phyloP scores from a whole-genome alignment of 2,888 invertebrate genomes.

The Lathronympha strigana region DNA sequence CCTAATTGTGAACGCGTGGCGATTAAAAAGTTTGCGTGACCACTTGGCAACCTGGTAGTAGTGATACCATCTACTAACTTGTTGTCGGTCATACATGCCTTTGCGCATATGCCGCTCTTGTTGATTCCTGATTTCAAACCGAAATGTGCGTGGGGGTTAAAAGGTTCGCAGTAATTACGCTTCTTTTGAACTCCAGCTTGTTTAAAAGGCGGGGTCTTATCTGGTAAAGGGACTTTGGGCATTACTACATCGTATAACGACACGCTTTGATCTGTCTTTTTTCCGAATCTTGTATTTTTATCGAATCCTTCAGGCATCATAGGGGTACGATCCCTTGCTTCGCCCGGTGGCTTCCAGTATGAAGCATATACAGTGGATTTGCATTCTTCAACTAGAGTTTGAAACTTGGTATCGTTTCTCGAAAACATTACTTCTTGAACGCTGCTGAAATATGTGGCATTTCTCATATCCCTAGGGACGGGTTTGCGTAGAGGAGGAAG shows the following conservation, averaged over 20 bases:
- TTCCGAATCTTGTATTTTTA: constrained; percentile 49
- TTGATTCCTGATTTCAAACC: constrained; percentile 61
- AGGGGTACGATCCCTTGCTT: constrained; percentile 50
- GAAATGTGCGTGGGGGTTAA: constrained; percentile 59
- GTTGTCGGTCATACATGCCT: constrained; percentile 73
- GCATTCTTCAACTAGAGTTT: constrained; percentile 53
- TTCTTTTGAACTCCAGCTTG: constrained; percentile 48
- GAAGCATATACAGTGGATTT: constrained; percentile 53
- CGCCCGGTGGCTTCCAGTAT: constrained; percentile 54
- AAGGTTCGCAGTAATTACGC: constrained; percentile 59
- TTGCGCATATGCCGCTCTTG: constrained; percentile 62
- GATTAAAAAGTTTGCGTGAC: constrained; percentile 71
- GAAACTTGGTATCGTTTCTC: constrained; percentile 52
- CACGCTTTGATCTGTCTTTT: constrained; percentile 44
- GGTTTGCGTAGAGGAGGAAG: constrained; percentile 47
- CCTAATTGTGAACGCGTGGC: constrained; percentile 66
- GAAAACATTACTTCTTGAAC: constrained; percentile 51
- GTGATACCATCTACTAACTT: constrained; percentile 63
- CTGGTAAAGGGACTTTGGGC: constrained; percentile 50
- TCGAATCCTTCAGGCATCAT: constrained; percentile 52
- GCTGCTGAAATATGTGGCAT: constrained; percentile 49
- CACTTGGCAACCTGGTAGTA: constrained; percentile 63
- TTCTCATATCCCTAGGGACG: constrained; percentile 48
- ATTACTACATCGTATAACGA: constrained; percentile 53
- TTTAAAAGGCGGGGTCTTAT: constrained; percentile 47